Base-by-base conservation (phyloP, 2,113 vertebrate genomes). In the Mus pahari region DNA sequence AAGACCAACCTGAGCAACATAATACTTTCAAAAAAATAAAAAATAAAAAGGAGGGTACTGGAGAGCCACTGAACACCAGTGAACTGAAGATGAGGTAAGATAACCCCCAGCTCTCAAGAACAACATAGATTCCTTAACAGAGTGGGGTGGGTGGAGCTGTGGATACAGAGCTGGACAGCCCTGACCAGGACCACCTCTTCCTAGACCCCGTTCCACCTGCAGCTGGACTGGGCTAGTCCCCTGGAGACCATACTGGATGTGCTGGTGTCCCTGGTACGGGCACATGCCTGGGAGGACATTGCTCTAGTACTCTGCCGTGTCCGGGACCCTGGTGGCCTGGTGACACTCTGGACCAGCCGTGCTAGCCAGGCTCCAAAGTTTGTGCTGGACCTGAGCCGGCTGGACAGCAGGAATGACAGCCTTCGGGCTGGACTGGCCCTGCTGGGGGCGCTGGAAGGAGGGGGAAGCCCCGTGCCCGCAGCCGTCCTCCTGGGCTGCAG, bases 201-300 rank as follows among this genome's bases (percentile, higher is more conserved):
- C 91, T 97, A 99, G 99, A 99, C 98, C 92, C 99, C 97, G 0
- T 99, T 99, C 97, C 99, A 99, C 96, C 98, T 99, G 88, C 99
- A 99, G 97, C 97, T 99, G 99, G 98, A 98, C 95, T 99, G 98
- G 9, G 98, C 98, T 66, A 98, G 98, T 91, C 98, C 99, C 0
- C 97, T 98, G 73, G 99, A 99, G 7, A 98, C 81, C 0, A 98
- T 99, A 90, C 98, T 99, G 24, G 98, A 99, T 0, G 97, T 99
- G 74, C 92, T 99, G 90, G 96, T 98, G 82, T 97, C 98, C 0
- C 24, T 99, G 95, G 97, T 99, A 96, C 98, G 84, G 87, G 98
- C 98, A 17, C 99, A 98, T 0, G 86, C 98, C 90, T 99, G 99
- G 99, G 98, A 98, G 9, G 99, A 99, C 17, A 97, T 98, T 31